Conservation (phyloP, 2,113 vertebrate genomes). For the Crotophaga sulcirostris region DNA sequence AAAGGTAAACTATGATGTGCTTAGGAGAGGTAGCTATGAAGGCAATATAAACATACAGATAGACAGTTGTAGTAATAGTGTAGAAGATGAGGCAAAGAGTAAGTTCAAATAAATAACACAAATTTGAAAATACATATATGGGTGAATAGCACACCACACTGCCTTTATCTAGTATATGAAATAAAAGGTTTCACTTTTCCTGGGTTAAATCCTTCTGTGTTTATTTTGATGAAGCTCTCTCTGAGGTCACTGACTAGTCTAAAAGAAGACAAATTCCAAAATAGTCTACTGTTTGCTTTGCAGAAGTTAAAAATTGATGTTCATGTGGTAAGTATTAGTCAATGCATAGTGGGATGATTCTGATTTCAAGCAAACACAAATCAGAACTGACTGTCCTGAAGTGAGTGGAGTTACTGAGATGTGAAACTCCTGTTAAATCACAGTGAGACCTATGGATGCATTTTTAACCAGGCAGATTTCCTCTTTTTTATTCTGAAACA, state of each 20-base stretch:
- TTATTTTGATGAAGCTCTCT: neutral
- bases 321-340: neutral
- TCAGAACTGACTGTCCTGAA: constrained; percentile 12
- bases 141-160: neutral
- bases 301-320: constrained; percentile 13
- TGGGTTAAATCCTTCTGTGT: neutral
- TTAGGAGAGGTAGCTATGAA: neutral
- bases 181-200: neutral
- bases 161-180: neutral
- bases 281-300: neutral
- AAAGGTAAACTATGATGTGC: neutral
- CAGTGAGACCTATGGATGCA: neutral
- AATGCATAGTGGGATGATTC: neutral
- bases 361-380: neutral
- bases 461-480: neutral
- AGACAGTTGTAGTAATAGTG: neutral
- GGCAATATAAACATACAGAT: neutral
- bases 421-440: neutral
- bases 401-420: neutral
- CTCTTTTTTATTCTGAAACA: neutral
- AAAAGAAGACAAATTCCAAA: neutral
- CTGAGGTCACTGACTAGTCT: neutral
- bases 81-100: neutral
- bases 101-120: neutral
- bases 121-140: neutral